A percentile compares a stretch with the other conserved stretches of the same genome.
phyloP scores from a whole-genome alignment of 2,113 vertebrate genomes.

The Thermophis baileyi region DNA sequence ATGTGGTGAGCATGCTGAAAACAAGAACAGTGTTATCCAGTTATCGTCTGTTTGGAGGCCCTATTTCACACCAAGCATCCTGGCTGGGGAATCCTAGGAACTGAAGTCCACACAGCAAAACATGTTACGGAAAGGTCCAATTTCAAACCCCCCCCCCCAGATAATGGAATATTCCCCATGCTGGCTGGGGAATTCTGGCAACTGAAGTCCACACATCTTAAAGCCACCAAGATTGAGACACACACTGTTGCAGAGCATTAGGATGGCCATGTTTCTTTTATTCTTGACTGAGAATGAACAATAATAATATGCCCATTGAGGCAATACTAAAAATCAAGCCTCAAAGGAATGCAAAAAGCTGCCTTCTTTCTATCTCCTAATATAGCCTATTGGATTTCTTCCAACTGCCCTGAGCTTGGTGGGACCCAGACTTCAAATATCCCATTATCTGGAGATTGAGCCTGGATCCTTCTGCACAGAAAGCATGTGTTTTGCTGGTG shows the following conservation, averaged over 20 bases:
- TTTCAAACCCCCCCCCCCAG: not conserved
- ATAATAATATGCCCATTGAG: not conserved
- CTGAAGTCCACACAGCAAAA: not conserved
- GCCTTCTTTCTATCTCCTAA: not conserved
- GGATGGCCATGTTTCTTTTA: not conserved
- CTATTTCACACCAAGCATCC: no score
- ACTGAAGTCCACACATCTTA: not conserved
- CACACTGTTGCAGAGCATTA: not conserved
- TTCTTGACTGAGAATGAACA: not conserved
- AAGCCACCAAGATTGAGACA: not conserved
- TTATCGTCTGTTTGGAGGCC: not conserved
- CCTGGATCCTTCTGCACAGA: not conserved
- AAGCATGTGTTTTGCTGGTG: not conserved
- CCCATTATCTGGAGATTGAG: not conserved
- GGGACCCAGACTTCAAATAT: not conserved
- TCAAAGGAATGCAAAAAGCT: not conserved
- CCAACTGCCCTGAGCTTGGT: not conserved
- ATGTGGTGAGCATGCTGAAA: not conserved
- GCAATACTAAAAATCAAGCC: not conserved
- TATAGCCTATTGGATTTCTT: not conserved
- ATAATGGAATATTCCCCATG: not conserved
- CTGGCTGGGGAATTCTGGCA: not conserved
- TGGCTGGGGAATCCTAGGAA: not conserved
- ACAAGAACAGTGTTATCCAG: not conserved
- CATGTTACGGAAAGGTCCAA: not conserved